A percentile compares a stretch with the other conserved stretches of the same genome.
Evolutionary conservation across 2,888 invertebrate species (phyloP).

Genomic region (Lasioglossum villosulum): DNA sequence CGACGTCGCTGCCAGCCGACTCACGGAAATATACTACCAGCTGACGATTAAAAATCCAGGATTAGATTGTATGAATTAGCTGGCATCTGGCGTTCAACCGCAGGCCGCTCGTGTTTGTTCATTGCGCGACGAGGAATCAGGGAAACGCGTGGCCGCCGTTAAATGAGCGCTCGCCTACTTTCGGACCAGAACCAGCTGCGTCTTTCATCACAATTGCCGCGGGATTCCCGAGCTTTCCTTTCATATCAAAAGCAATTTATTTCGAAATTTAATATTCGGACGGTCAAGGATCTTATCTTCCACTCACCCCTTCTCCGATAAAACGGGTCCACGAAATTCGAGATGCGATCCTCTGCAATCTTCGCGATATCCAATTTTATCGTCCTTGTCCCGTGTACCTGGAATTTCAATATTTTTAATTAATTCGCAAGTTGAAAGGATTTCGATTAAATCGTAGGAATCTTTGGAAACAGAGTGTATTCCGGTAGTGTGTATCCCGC

Average conservation of each 20-base stretch:
- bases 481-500: too few species aligned
- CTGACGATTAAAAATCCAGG: constrained; percentile 60
- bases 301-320: not conserved
- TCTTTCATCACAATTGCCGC: not conserved
- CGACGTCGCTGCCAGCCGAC: constrained; percentile 32
- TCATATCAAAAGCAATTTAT: constrained; percentile 3
- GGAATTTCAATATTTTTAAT: not conserved
- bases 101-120: not conserved
- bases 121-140: constrained; percentile 19
- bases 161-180: constrained; percentile 13
- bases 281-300: not conserved
- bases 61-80: constrained; percentile 65
- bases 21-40: constrained; percentile 51
- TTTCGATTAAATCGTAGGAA: too few species aligned
- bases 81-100: constrained; percentile 47
- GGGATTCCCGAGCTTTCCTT: not conserved
- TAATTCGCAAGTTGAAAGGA: not conserved
- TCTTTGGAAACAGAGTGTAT: too few species aligned
- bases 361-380: not conserved
- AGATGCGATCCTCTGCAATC: not conserved
- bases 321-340: not conserved
- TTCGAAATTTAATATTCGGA: not conserved
- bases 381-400: not conserved
- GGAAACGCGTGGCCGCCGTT: constrained; percentile 29
- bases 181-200: not conserved